phyloP scores from a whole-genome alignment of 1,140 invertebrate species.

The Dysdera silvatica region DNA sequence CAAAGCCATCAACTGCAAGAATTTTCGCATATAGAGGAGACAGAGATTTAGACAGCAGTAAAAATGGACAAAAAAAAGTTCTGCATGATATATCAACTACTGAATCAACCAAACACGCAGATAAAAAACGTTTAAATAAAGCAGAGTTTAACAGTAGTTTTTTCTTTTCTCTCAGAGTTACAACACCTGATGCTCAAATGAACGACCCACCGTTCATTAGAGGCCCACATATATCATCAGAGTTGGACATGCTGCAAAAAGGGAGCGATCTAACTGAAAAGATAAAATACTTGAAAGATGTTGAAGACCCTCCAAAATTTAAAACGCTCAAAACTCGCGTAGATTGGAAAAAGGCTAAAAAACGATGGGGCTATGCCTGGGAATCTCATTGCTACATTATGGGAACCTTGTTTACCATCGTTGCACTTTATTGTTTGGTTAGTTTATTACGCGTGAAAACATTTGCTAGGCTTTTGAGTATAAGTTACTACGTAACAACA shows the following conservation, averaged over 20 bases:
- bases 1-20: too few species aligned
- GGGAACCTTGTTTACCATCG: constrained; percentile 67
- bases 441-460: constrained; percentile 39
- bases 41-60: too few species aligned
- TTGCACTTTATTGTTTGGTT: constrained; percentile 66
- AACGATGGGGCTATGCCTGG: constrained; percentile 63
- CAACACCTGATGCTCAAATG: constrained; percentile 22
- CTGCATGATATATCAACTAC: too few species aligned
- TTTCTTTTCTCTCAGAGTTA: too few species aligned
- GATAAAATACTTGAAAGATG: not conserved
- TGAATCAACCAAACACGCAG: too few species aligned
- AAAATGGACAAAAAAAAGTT: too few species aligned
- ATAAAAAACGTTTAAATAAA: too few species aligned
- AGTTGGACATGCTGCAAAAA: constrained; percentile 4
- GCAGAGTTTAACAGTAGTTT: too few species aligned
- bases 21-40: too few species aligned
- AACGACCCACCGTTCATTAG: constrained; percentile 20
- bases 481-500: constrained; percentile 71
- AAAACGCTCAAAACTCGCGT: constrained; percentile 11
- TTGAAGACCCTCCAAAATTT: constrained; percentile 7
- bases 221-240: constrained; percentile 17
- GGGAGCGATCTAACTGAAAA: constrained; percentile 9
- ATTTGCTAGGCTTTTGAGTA: constrained; percentile 36
- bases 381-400: constrained; percentile 78
- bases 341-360: constrained; percentile 38